Evolutionary conservation across 2,113 vertebrate species (phyloP).

Genomic region (Ranitomeya imitator): DNA sequence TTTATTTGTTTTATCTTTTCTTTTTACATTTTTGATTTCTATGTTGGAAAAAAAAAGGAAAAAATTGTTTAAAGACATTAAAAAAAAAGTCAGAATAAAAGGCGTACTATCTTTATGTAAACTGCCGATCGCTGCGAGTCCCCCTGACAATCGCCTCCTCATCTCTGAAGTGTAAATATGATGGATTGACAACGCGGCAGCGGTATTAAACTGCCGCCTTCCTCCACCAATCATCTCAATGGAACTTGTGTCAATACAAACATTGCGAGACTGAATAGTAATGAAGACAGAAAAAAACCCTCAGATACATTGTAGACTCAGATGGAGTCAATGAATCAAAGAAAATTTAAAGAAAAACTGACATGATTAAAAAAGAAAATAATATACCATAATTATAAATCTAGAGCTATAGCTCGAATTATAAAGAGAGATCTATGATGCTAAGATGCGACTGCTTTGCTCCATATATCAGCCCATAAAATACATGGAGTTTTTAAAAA

Average conservation of each 20-base stretch:
- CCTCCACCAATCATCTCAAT: slow-evolving; percentile 22
- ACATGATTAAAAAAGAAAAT: not conserved
- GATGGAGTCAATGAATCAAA: not conserved
- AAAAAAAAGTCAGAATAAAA: slow-evolving; percentile 31
- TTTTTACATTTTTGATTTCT: not conserved
- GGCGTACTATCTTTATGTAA: not conserved
- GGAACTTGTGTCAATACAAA: slow-evolving; percentile 25
- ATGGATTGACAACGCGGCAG: not conserved
- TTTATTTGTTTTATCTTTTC: not conserved
- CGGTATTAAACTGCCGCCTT: not conserved
- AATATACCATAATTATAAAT: no score
- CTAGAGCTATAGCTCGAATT: no score
- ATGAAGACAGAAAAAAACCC: not conserved
- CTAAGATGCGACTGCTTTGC: no score
- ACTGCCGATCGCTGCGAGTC: not conserved
- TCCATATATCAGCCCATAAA: no score
- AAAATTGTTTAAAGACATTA: not conserved
- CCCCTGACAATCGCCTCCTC: no score
- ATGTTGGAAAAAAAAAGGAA: not conserved
- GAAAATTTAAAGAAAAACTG: not conserved
- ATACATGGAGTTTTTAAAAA: no score
- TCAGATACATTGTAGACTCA: not conserved
- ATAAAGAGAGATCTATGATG: no score
- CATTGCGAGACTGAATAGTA: not conserved
- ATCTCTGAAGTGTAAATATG: not conserved